phyloP scores from a whole-genome alignment of 1,140 invertebrate species.

The Lepidotrigona ventralis region DNA sequence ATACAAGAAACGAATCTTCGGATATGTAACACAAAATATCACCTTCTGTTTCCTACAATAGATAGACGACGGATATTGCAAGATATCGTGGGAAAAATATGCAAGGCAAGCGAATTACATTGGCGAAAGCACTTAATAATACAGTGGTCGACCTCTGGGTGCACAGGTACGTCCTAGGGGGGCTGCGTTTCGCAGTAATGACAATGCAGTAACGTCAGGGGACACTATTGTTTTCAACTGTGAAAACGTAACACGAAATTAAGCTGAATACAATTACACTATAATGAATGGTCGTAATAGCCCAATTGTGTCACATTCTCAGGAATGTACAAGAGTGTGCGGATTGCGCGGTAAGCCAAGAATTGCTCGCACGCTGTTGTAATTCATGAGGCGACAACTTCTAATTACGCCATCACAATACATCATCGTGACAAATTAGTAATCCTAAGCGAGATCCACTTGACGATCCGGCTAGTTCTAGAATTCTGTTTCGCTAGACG shows the following conservation, averaged over 20 bases:
- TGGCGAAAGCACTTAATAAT: constrained; percentile 27
- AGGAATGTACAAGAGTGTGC: constrained; percentile 61
- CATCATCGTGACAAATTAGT: constrained; percentile 67
- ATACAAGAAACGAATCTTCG: not conserved
- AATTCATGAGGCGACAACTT: constrained; percentile 66
- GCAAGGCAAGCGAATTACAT: constrained; percentile 10
- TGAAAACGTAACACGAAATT: constrained; percentile 65
- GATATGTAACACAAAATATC: not conserved
- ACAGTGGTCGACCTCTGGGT: not conserved
- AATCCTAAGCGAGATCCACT: constrained; percentile 49
- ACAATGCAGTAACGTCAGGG: constrained; percentile 60
- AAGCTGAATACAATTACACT: constrained; percentile 65
- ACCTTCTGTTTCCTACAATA: not conserved
- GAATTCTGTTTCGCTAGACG: constrained; percentile 27
- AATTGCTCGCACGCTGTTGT: constrained; percentile 60
- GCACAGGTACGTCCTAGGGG: constrained; percentile 9
- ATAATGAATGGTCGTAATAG: constrained; percentile 66
- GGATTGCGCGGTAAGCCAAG: constrained; percentile 65
- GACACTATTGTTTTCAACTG: constrained; percentile 56
- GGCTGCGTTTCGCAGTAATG: constrained; percentile 50
- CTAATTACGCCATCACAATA: constrained; percentile 64
- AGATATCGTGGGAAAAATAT: not conserved
- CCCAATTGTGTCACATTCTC: constrained; percentile 65
- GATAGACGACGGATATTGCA: not conserved
- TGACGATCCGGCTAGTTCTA: constrained; percentile 35